These are phyloP conservation scores for Drosophila nannoptera DNA, from an alignment of 1,140 invertebrate species.

Conservation along the genomic window DNA sequence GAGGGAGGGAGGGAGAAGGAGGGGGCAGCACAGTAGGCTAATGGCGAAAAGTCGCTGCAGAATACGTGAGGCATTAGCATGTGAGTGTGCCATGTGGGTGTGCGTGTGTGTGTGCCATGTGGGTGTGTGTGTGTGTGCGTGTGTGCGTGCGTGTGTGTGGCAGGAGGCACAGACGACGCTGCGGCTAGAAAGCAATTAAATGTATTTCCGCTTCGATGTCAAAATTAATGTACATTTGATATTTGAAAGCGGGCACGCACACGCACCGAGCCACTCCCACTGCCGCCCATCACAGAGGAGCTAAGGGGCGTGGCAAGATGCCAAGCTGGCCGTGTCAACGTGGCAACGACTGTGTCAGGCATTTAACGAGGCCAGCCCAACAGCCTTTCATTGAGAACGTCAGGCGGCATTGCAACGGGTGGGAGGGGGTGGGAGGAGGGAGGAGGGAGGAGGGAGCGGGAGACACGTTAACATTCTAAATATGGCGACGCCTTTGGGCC, in stretches of 20 bases:
- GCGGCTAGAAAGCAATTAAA: conserved; percentile 68
- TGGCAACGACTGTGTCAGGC: conserved; percentile 46
- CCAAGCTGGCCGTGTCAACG: conserved; percentile 46
- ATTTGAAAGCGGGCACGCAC: conserved; percentile 61
- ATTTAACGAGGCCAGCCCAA: conserved; percentile 36
- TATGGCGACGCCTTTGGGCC: conserved; percentile 26
- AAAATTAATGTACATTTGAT: conserved; percentile 74
- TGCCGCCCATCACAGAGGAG: conserved; percentile 24
- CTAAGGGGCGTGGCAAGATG: conserved; percentile 40
- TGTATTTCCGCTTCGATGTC: conserved; percentile 74
- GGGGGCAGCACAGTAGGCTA: conserved; percentile 16
- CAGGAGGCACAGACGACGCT: conserved; percentile 5
- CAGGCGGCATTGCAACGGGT: not conserved
- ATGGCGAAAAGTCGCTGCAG: conserved; percentile 58
- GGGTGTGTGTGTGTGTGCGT: conserved; percentile 6
- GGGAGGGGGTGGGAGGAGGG: too few relatives aligned
- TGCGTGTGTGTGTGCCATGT: not conserved
- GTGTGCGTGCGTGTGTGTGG: conserved; percentile 8
- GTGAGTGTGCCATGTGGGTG: conserved; percentile 3
- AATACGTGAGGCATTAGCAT: conserved; percentile 27
- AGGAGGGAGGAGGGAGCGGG: too few relatives aligned
- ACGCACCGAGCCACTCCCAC: conserved; percentile 30
- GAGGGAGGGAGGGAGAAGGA: too few relatives aligned
- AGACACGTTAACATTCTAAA: conserved; percentile 50
- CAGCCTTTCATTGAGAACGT: conserved; percentile 31